Base-by-base conservation (phyloP, 2,888 invertebrate genomes). In the Cryptocephalus moraei region DNA sequence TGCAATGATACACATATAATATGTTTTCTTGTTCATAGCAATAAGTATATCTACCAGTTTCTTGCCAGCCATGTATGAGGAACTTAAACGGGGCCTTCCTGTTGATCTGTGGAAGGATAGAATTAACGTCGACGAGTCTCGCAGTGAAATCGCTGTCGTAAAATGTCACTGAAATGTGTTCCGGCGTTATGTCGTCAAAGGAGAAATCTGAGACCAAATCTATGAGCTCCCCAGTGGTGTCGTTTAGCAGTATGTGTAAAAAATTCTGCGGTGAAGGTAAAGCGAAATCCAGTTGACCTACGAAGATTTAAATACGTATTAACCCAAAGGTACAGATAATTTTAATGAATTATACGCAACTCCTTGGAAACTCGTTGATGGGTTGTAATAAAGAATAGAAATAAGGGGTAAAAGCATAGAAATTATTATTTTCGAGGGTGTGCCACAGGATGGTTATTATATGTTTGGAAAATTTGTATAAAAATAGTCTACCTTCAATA, bases 11-110 rank as follows among this genome's bases (percentile, higher is more conserved):
- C 22, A 31, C 9, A 31, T n/a, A 41, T n/a, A 41, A 40, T 9
- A 9, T 40, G 8, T 8, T 40, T 40, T 8, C 31, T 46, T 10
- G 4, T 32, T 46, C 33, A 49, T 51, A 22, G 49, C 45, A 36
- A 36, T 36, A 11, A 6, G 2, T 22, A 22, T 22, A 22, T 32
- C 46, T 43, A 48, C 56, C 56, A 45, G 52, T 48, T 3, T 52
- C 41, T 32, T 52, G 54, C 60, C 60, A 60, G 12, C 60, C 60
- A 39, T 58, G 60, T 8, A 59, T 50, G 10, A 59, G 43, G 32
- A 60, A 46, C 44, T 59, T 60, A 8, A 54, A 54, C 12, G 59
- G 57, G 33, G 47, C 43, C 34, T 45, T 31, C 31, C 34, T 42
- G 32, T 57, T 49, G 4, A 57, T 32, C 10, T 48, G 45, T 32